Conservation (phyloP, 2,888 invertebrate genomes). For the Scaptomyza tumidula region DNA sequence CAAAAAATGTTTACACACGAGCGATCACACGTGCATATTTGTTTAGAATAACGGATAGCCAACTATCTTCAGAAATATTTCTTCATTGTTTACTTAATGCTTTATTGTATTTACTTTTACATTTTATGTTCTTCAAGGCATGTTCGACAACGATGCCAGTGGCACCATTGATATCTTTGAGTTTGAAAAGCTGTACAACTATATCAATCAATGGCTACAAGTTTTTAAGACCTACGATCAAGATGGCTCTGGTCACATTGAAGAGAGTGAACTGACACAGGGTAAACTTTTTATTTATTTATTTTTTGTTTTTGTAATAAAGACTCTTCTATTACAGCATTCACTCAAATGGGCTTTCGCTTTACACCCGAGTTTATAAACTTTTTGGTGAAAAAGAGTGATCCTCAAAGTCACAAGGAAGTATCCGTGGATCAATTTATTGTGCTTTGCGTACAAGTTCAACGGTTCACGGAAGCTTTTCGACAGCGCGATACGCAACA, state of each 20-base stretch:
- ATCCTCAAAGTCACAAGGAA: slow-evolving; percentile 87
- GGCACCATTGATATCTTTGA: slow-evolving; percentile 94
- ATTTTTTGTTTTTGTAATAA: background rate
- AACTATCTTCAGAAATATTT: slow-evolving; percentile 32
- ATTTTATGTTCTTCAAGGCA: slow-evolving; percentile 86
- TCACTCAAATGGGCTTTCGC: slow-evolving; percentile 94
- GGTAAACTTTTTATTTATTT: slow-evolving; percentile 85
- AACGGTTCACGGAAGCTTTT: slow-evolving; percentile 95
- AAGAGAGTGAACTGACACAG: slow-evolving; percentile 90
- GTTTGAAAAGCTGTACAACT: slow-evolving; percentile 93
- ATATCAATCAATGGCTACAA: slow-evolving; percentile 94
- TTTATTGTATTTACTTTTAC: slow-evolving; percentile 33
- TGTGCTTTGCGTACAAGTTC: slow-evolving; percentile 94
- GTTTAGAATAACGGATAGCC: slow-evolving; percentile 21
- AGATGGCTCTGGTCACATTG: slow-evolving; percentile 94
- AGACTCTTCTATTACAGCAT: slow-evolving; percentile 86
- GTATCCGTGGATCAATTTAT: slow-evolving; percentile 95
- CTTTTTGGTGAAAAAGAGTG: slow-evolving; percentile 89
- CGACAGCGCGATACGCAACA: slow-evolving; percentile 91
- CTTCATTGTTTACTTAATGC: slow-evolving; percentile 53
- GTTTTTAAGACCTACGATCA: slow-evolving; percentile 93
- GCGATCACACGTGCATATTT: no score
- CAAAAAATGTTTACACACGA: no score
- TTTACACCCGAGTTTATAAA: slow-evolving; percentile 91
- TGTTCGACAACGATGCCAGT: slow-evolving; percentile 94